Conservation (phyloP, 2,888 invertebrate genomes). For the Netelia fuscicornis region DNA sequence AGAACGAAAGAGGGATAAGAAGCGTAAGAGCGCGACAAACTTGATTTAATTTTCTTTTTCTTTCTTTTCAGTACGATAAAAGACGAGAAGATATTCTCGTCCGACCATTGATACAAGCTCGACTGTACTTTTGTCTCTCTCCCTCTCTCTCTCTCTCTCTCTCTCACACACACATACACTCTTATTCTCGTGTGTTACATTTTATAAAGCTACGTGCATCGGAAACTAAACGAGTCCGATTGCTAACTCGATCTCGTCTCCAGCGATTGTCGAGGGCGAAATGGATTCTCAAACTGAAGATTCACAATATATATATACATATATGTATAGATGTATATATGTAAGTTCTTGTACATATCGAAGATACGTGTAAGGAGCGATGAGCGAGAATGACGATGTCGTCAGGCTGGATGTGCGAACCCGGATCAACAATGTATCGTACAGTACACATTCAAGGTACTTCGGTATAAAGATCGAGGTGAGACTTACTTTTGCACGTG, state of each 20-base stretch:
- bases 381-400: conserved; percentile 61
- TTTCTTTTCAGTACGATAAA: conserved; percentile 34
- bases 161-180: conserved; percentile 10
- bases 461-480: conserved; percentile 18
- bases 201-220: conserved; percentile 55
- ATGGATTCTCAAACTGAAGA: neutral
- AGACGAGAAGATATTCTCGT: conserved; percentile 51
- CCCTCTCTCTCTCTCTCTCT: neutral
- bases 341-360: neutral
- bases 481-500: conserved; percentile 54
- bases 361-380: conserved; percentile 55
- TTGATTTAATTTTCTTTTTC: conserved; percentile 58
- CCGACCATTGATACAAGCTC: conserved; percentile 6
- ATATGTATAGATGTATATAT: neutral
- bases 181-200: conserved; percentile 37
- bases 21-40: conserved; percentile 38
- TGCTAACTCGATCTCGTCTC: conserved; percentile 9
- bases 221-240: conserved; percentile 60
- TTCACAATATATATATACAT: too few relatives aligned
- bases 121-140: conserved; percentile 19
- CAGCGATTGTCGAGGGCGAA: neutral
- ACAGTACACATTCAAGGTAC: conserved; percentile 32
- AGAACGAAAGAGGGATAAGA: conserved; percentile 18
- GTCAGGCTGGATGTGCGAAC: conserved; percentile 54
- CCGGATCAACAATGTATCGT: conserved; percentile 58